These are phyloP conservation scores for Arvicanthis niloticus DNA, from an alignment of 2,113 vertebrate genomes.

Conservation along the genomic window DNA sequence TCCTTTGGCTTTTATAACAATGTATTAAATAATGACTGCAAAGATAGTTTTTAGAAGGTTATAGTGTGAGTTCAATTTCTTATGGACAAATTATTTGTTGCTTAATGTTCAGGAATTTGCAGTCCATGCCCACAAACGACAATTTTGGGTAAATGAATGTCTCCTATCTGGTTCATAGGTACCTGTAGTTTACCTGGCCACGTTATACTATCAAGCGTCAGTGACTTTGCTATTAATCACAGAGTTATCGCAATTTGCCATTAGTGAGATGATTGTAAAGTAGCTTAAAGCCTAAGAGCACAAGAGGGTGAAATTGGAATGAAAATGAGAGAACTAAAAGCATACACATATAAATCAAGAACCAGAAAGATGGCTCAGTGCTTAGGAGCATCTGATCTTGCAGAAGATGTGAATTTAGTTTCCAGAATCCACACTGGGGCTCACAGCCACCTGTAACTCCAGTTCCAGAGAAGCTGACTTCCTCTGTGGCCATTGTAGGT, in stretches of 20 bases:
- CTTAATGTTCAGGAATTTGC: conserved; percentile 26
- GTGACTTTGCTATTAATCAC: neutral
- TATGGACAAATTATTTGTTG: neutral
- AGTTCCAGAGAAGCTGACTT: neutral
- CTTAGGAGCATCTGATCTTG: neutral
- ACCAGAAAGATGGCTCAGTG: neutral
- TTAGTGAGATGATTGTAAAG: neutral
- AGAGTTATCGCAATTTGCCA: neutral
- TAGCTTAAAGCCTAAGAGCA: neutral
- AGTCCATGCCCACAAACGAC: neutral
- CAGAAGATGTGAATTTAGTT: neutral
- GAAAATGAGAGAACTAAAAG: conserved; percentile 12
- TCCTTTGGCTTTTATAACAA: neutral
- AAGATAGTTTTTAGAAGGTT: conserved; percentile 8
- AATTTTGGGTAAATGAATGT: neutral
- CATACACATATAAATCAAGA: neutral
- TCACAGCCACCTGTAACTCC: neutral
- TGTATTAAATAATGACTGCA: neutral
- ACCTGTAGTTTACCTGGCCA: conserved; percentile 8
- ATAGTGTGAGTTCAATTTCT: neutral
- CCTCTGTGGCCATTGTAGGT: neutral
- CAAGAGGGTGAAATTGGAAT: neutral
- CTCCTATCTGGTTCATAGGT: neutral
- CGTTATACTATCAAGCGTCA: neutral
- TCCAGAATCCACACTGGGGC: neutral